Conservation (phyloP, 2,888 invertebrate genomes). For the Andricus curvator region DNA sequence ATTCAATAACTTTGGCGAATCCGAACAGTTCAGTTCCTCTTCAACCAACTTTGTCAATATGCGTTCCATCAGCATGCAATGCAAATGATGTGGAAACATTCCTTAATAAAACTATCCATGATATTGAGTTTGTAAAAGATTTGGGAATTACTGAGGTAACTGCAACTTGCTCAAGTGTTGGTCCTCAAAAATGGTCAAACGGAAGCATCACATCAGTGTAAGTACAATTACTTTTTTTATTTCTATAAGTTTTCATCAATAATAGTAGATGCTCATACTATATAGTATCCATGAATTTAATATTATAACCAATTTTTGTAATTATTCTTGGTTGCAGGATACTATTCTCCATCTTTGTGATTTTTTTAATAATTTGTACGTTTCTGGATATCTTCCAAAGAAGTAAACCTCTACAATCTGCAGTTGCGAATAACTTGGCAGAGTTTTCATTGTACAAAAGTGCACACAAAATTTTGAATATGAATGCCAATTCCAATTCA, state of each 20-base stretch:
- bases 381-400: too few relatives aligned
- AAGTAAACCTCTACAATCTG: too few relatives aligned
- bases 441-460: too few relatives aligned
- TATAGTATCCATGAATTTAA: too few relatives aligned
- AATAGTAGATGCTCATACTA: too few relatives aligned
- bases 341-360: background rate
- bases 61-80: constrained; percentile 77
- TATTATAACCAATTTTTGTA: too few relatives aligned
- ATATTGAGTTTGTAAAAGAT: background rate
- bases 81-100: constrained; percentile 64
- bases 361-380: too few relatives aligned
- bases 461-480: too few relatives aligned
- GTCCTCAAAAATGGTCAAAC: background rate
- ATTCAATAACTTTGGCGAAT: constrained; percentile 45
- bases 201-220: background rate
- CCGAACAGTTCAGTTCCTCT: constrained; percentile 60
- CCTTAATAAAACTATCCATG: background rate
- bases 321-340: background rate
- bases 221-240: too few relatives aligned
- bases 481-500: constrained; percentile 56
- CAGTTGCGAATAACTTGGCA: too few relatives aligned
- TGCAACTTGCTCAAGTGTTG: background rate
- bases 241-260: too few relatives aligned
- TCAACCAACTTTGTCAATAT: constrained; percentile 72
- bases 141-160: background rate